Evolutionary conservation across 2,797 vertebrate species (phyloP).

Genomic region (Pangasius larnaudii): DNA sequence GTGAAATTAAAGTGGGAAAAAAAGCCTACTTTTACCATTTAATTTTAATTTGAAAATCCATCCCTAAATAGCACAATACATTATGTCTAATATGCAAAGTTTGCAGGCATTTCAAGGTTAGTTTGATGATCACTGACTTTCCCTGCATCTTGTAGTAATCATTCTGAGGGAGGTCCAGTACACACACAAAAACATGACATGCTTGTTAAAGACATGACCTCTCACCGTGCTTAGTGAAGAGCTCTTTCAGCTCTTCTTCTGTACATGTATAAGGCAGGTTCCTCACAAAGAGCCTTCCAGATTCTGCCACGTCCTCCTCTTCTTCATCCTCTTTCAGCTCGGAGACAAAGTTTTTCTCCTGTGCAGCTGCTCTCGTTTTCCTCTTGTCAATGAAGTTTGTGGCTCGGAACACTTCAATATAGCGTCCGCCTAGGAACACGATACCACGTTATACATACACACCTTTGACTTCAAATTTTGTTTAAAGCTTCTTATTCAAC

Average conservation of each 20-base stretch:
- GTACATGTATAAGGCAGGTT: slow-evolving; percentile 94
- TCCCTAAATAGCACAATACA: neutral
- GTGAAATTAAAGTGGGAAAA: too few relatives aligned
- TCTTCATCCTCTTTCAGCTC: slow-evolving; percentile 85
- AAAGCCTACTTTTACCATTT: neutral
- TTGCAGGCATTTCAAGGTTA: neutral
- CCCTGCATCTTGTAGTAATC: neutral
- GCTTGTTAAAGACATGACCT: neutral
- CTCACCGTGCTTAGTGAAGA: slow-evolving; percentile 86
- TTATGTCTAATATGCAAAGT: neutral
- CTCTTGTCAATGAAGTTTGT: slow-evolving; percentile 51
- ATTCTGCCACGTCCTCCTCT: slow-evolving; percentile 92
- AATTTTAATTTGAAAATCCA: neutral
- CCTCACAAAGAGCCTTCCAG: slow-evolving; percentile 90
- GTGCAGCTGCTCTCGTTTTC: slow-evolving; percentile 55
- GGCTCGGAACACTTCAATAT: slow-evolving; percentile 85
- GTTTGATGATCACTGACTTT: neutral
- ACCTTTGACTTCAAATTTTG: too few relatives aligned
- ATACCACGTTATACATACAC: neutral
- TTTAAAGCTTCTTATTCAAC: neutral
- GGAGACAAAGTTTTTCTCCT: slow-evolving; percentile 75
- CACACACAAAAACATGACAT: neutral
- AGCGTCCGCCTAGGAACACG: slow-evolving; percentile 80
- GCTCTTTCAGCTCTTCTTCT: slow-evolving; percentile 86
- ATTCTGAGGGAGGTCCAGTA: neutral